These are phyloP conservation scores for Smithornis capensis DNA, from an alignment of 2,113 vertebrate species.

Conservation along the genomic window DNA sequence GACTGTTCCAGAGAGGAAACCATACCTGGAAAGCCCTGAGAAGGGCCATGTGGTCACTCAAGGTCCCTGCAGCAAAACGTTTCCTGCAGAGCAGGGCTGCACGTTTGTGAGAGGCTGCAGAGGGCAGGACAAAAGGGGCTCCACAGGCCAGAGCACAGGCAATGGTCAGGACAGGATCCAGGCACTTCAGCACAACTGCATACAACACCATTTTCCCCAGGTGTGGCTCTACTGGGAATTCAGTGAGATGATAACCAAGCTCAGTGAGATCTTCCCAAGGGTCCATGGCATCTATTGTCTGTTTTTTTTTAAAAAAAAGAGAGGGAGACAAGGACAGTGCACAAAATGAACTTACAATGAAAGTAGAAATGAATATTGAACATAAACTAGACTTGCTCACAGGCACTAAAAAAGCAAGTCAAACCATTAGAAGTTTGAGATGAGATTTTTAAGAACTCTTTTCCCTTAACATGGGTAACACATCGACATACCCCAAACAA, in stretches of 20 bases:
- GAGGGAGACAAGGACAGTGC: accelerated
- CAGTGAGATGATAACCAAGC: slow-evolving; percentile 90
- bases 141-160: slow-evolving; percentile 90
- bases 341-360: background rate
- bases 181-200: slow-evolving; percentile 90
- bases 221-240: slow-evolving; percentile 91
- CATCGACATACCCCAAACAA: background rate
- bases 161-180: slow-evolving; percentile 95
- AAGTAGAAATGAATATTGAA: background rate
- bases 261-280: slow-evolving; percentile 90
- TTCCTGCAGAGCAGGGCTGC: slow-evolving; percentile 87
- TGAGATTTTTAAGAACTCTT: background rate
- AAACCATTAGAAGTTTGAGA: background rate
- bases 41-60: slow-evolving; percentile 96
- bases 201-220: slow-evolving; percentile 97
- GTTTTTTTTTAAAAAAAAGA: background rate
- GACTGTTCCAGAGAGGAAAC: background rate
- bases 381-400: background rate
- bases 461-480: background rate
- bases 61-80: slow-evolving; percentile 84
- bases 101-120: slow-evolving; percentile 83
- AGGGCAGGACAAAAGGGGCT: slow-evolving; percentile 90
- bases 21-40: slow-evolving; percentile 93
- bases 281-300: slow-evolving; percentile 95
- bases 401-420: background rate